phyloP scores from a whole-genome alignment of 2,888 invertebrate genomes.

The Drosophila ustulata region DNA sequence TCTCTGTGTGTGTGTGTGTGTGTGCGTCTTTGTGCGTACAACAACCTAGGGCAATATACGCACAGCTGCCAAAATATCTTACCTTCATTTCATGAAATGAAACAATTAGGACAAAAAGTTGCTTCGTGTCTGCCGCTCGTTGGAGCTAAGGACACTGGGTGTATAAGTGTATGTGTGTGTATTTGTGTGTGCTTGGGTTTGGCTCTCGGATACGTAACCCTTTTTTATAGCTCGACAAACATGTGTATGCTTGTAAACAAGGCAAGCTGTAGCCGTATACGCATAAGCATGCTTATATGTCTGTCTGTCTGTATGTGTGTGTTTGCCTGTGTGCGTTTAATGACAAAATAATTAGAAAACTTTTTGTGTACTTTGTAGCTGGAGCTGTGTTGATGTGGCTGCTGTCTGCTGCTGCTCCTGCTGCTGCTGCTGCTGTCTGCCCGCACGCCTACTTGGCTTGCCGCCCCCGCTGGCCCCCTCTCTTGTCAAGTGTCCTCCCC shows the following conservation, averaged over 20 bases:
- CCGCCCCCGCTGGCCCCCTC: neutral
- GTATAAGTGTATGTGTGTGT: conserved; percentile 12
- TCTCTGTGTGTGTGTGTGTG: conserved; percentile 22
- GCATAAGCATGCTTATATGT: conserved; percentile 10
- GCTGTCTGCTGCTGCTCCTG: conserved; percentile 20
- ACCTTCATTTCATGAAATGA: conserved; percentile 80
- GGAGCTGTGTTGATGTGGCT: conserved; percentile 60
- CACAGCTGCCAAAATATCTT: conserved; percentile 81
- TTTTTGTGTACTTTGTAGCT: conserved; percentile 82
- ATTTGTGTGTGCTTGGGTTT: conserved; percentile 27
- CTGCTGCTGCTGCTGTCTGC: conserved; percentile 7
- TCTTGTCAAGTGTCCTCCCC: conserved; percentile 16
- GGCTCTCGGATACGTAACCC: conserved; percentile 77
- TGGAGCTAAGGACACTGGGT: conserved; percentile 48
- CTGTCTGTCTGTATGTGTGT: conserved; percentile 23
- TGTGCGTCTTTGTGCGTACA: conserved; percentile 51
- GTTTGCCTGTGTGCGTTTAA: conserved; percentile 77
- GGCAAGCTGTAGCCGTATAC: conserved; percentile 36
- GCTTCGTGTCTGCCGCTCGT: conserved; percentile 67
- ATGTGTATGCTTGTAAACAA: conserved; percentile 73
- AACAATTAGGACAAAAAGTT: conserved; percentile 81
- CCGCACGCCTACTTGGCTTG: conserved; percentile 28
- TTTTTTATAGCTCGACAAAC: conserved; percentile 78
- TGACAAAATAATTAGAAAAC: conserved; percentile 85
- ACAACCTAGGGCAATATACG: conserved; percentile 78